Base-by-base conservation (phyloP, 2,797 vertebrate genomes). In the Sebastes melanostomus region DNA sequence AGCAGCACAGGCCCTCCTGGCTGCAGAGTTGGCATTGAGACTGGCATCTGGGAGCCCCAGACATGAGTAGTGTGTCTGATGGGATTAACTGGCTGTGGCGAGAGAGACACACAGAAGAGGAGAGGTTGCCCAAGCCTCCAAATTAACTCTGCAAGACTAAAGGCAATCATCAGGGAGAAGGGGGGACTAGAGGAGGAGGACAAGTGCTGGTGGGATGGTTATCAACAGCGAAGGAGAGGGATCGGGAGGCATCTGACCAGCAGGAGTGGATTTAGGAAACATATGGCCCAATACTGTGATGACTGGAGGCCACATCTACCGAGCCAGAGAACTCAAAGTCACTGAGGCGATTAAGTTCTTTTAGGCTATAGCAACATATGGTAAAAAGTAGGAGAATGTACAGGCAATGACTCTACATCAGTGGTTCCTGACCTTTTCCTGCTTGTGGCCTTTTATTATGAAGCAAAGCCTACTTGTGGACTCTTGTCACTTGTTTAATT, bases 21-120 rank as follows among this genome's bases (percentile, higher is more conserved):
- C 86, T 84, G 84, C 82, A 88, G 84, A 81, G 67, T 79, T 92
- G 93, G 92, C 92, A 90, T 78, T 84, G 88, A 86, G 84, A 91
- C 75, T 92, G 92, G 91, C 90, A 91, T 91, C 85, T 91, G 87
- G 90, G 86, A 90, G 83, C 81, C 86, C 73, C 75, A 84, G 84
- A 95, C 93, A 88, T 90, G 89, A 91, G 88, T 83, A 81, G 87
- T 90, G 92, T 89, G 88, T 95, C 94, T 93, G 88, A 94, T 92
- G 92, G 90, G 93, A 95, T 94, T 93, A 94, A 92, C 91, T 85
- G 89, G 88, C 90, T 88, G 81, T 90, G 85, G 85, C 62, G 32
- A 91, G 84, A 91, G 78, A 86, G 81, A 85, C 68, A 91, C n/a
- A 69, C 66, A 81, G 92, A 84, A 66, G 79, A 81, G 58, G 84